Evolutionary conservation across 2,113 vertebrate genomes (phyloP).

Genomic region (Oryctolagus cuniculus): DNA sequence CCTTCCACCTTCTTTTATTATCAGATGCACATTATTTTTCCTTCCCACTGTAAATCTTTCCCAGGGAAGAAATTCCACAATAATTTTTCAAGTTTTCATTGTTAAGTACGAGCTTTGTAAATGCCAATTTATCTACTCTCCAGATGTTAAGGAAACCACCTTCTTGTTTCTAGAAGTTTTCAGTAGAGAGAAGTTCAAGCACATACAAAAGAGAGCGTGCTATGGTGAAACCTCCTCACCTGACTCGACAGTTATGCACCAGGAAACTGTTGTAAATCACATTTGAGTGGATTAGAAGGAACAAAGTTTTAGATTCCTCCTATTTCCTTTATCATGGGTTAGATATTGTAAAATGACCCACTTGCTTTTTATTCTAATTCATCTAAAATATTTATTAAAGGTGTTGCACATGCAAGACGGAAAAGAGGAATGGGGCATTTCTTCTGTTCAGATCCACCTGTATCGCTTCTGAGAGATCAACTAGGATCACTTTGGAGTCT

Average conservation of each 20-base stretch:
- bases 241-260: neutral
- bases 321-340: constrained; percentile 8
- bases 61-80: neutral
- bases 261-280: neutral
- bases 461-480: neutral
- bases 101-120: constrained; percentile 50
- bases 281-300: constrained; percentile 55
- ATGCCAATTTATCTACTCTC: constrained; percentile 38
- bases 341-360: neutral
- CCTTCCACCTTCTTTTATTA: constrained; percentile 30
- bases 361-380: constrained; percentile 30
- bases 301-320: constrained; percentile 29
- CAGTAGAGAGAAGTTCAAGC: constrained; percentile 31
- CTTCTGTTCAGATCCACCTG: constrained; percentile 21
- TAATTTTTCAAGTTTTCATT: constrained; percentile 30
- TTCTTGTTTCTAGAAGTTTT: constrained; percentile 33
- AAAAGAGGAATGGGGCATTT: neutral
- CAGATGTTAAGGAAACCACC: neutral
- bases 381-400: constrained; percentile 49
- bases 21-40: neutral
- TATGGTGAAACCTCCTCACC: neutral
- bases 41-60: neutral
- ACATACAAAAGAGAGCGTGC: neutral
- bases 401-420: neutral
- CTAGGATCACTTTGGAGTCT: neutral